Base-by-base conservation (phyloP, 2,888 invertebrate genomes). In the Oconnorella tubifera region DNA sequence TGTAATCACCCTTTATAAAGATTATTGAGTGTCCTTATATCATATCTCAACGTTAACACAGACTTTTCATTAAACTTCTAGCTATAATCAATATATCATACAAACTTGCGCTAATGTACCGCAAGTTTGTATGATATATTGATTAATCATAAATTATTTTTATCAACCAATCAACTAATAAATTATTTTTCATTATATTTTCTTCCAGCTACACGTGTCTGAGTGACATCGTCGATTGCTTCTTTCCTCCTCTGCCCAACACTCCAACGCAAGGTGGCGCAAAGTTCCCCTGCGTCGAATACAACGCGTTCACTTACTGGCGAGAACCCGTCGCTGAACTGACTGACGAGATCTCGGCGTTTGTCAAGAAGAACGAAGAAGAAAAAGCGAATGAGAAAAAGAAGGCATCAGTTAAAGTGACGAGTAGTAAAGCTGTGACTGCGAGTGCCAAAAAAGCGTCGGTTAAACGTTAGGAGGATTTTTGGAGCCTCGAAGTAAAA, bases 191-290 rank as follows among this genome's bases (percentile, higher is more conserved):
- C n/a, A n/a, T 10, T 6, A 25, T 51, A 6, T 6, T 6, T 67
- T 59, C 56, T 86, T 87, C 3, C 87, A 96, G 96, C 80, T 98
- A 98, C 84, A 89, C 91, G 67, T 91, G 91, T 83, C 91, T 97
- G 89, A 90, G 90, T 70, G 90, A 90, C 83, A 88, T 96, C 72
- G 96, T 92, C 71, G 97, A 98, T 85, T 94, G 95, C 83, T 87
- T 98, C 82, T 98, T 96, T 84, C 98, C 97, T 23, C 78, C 80
- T 2, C 66, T 80, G 1, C 72, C 70, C 19, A 68, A 70, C 28
- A 19, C 55, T 3, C 29, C 32, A 25, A 28, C 56, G 33, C 32
- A 56, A 29, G 32, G 49, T n/a, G 33, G 65, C 6, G 63, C 70
- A 27, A 67, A 68, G 49, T 87, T 71, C 87, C 88, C 80, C 63